Conservation (phyloP, 2,888 invertebrate species). For the Hypsopygia costalis region DNA sequence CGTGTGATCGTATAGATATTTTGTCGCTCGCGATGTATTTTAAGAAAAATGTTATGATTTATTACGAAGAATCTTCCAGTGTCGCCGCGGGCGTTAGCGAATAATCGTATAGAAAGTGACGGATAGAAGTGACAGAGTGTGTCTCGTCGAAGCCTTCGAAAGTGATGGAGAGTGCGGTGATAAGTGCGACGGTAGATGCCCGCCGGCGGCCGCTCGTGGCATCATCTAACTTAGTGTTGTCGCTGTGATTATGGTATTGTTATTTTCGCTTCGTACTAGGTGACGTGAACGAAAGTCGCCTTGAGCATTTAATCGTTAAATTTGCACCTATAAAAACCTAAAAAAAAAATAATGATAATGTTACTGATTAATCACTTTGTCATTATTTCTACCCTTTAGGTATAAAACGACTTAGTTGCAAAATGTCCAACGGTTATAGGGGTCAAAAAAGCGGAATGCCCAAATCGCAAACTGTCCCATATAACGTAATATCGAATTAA, state of each 20-base stretch:
- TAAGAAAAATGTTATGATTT: constrained; percentile 1
- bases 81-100: constrained; percentile 1
- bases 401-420: too few species aligned
- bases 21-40: constrained; percentile 4
- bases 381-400: too few species aligned
- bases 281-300: constrained; percentile 24
- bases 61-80: constrained; percentile 15
- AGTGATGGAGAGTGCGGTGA: neutral
- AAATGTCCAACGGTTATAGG: too few species aligned
- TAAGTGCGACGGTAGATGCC: neutral
- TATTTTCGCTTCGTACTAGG: constrained; percentile 37
- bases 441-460: too few species aligned
- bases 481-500: too few species aligned
- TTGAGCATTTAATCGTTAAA: constrained; percentile 50
- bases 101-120: neutral
- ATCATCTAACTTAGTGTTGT: constrained; percentile 25
- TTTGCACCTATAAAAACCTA: constrained; percentile 35
- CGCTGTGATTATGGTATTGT: constrained; percentile 34
- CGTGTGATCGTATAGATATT: neutral
- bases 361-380: constrained; percentile 30
- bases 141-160: neutral
- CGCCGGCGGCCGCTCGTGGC: neutral
- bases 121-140: neutral
- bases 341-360: constrained; percentile 24
- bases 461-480: too few species aligned